phyloP scores from a whole-genome alignment of 2,888 invertebrate genomes.

The Euspilapteryx auroguttella region DNA sequence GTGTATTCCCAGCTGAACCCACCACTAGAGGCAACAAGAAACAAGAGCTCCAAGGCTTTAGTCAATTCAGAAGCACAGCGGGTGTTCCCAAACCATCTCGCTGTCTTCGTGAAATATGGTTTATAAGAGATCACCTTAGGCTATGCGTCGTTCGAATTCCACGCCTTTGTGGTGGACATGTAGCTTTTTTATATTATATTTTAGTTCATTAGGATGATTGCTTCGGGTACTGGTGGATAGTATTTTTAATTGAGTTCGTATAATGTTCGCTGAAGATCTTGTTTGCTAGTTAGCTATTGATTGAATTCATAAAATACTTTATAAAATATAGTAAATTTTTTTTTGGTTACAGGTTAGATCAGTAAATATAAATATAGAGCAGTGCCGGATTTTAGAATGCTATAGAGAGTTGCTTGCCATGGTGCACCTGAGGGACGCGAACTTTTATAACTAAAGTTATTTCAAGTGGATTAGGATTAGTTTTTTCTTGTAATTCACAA shows the following conservation, averaged over 20 bases:
- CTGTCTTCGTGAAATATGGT: constrained; percentile 54
- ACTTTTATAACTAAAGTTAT: no score
- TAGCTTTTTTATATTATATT: background rate
- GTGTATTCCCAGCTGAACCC: constrained; percentile 12
- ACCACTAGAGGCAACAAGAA: constrained; percentile 49
- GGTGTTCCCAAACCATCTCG: constrained; percentile 61
- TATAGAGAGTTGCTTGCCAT: no score
- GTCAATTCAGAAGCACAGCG: constrained; percentile 75
- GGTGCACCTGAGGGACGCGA: no score
- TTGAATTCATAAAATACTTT: no score
- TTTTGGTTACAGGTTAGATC: no score
- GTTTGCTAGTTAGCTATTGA: no score
- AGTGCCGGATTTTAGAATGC: no score
- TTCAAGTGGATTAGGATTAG: no score
- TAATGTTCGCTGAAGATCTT: background rate
- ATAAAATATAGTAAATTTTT: no score
- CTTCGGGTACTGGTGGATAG: background rate
- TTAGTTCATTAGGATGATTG: background rate
- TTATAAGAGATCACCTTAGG: constrained; percentile 35
- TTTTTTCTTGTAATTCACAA: no score
- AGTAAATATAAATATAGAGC: no score
- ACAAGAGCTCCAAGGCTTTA: constrained; percentile 70
- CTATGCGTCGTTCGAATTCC: constrained; percentile 39
- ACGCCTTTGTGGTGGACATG: constrained; percentile 18
- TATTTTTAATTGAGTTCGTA: background rate